Conservation (phyloP, 2,888 invertebrate genomes). For the Mactromeris polynyma region DNA sequence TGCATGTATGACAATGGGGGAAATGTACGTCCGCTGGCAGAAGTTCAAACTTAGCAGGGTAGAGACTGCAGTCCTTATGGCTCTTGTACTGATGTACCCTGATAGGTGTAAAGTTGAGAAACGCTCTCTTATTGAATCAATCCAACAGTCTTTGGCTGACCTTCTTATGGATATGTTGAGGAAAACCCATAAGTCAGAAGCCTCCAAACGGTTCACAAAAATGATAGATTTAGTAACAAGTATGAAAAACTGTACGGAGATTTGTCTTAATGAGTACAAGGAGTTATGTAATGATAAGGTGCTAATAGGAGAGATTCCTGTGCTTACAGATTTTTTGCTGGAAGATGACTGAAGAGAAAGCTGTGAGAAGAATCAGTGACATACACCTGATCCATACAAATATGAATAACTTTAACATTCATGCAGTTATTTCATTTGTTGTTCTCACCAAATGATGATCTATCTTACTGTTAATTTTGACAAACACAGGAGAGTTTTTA, state of each 20-base stretch:
- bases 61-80: slow-evolving; percentile 60
- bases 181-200: slow-evolving; percentile 17
- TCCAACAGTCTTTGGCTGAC: slow-evolving; percentile 52
- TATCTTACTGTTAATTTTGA: too few species aligned
- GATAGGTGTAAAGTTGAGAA: slow-evolving; percentile 62
- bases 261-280: slow-evolving; percentile 60
- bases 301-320: slow-evolving; percentile 58
- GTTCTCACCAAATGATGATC: too few species aligned
- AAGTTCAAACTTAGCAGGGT: slow-evolving; percentile 45
- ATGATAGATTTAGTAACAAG: slow-evolving; percentile 55
- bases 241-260: slow-evolving; percentile 54
- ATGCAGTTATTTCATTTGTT: not conserved
- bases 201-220: slow-evolving; percentile 47
- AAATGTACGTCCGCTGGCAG: slow-evolving; percentile 53
- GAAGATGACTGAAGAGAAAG: slow-evolving; percentile 31
- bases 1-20: slow-evolving; percentile 15
- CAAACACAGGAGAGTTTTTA: too few species aligned
- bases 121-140: slow-evolving; percentile 48
- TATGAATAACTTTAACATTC: not conserved
- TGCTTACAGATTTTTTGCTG: slow-evolving; percentile 57
- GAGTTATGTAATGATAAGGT: slow-evolving; percentile 61
- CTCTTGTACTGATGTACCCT: slow-evolving; percentile 48
- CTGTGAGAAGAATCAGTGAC: not conserved
- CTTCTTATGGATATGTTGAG: slow-evolving; percentile 41
- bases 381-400: not conserved